Evolutionary conservation across 2,888 invertebrate genomes (phyloP), one percentile per base, ranked within the genome.

Genomic region (Drosophila lacicola): DNA sequence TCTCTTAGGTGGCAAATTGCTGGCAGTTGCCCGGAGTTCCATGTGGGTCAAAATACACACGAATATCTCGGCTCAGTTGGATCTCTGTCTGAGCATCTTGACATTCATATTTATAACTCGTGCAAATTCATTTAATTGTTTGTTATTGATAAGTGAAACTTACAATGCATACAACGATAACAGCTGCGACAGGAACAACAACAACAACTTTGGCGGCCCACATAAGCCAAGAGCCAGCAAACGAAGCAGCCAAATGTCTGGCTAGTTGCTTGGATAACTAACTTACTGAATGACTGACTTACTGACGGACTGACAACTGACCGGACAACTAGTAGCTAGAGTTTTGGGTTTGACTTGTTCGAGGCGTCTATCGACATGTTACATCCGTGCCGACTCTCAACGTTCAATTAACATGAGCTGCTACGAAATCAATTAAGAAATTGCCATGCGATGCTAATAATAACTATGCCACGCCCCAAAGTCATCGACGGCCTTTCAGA

Each of bases 1-100:
- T 77, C 67, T 49, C 62, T 75, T 78, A 87, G 87, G 87, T 87
- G 87, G 88, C 88, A 87, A 87, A 87, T 87, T 82, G 82, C 78
- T 74, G 80, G 74, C 83, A 82, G 83, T 86, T 82, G 69, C 79
- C 62, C 78, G 57, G 66, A 60, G 62, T 78, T 44, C 67, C 86
- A 84, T 84, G 83, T 84, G 83, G 83, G 83, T 84, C 83, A 84
- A 79, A 71, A 70, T 51, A 54, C 86, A 79, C 83, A 84, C 83
- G 83, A 84, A 71, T 66, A 47, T 50, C 21, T 33, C 36, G 4
- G 39, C 61, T 25, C 34, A 53, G 54, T 47, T 49, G 60, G 57
- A 60, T 79, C 68, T 49, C 36, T 10, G 56, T 10, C 25, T 64
- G 63, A 47, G 65, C 80, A 65, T 80, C 82, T 76, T 77, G 83